Conservation (phyloP, 2,888 invertebrate genomes). For the Laspeyria flexula region DNA sequence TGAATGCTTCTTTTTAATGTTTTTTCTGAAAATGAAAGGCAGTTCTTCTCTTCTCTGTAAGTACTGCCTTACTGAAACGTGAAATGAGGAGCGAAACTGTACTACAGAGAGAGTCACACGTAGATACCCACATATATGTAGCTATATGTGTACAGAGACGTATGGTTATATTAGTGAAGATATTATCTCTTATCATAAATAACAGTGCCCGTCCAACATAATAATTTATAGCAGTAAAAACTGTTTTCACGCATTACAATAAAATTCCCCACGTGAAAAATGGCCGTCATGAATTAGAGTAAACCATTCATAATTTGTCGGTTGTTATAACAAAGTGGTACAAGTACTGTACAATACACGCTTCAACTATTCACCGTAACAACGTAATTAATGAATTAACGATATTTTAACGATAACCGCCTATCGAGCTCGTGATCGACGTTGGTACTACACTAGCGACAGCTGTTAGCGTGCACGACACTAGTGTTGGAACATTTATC, state of each 20-base stretch:
- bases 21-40: no score
- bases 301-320: conserved; percentile 3
- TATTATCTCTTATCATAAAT: background rate
- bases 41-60: no score
- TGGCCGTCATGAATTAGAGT: background rate
- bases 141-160: no score
- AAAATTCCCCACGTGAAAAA: background rate
- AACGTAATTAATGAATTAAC: conserved; percentile 6
- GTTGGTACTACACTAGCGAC: background rate
- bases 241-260: background rate
- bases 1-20: no score
- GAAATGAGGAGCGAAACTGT: no score
- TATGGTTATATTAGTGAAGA: background rate
- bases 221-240: background rate
- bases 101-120: no score
- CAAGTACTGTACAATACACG: background rate
- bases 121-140: no score
- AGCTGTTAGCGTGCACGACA: background rate
- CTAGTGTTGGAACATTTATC: background rate
- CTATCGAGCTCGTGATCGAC: background rate
- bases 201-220: background rate
- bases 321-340: no score
- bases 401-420: background rate
- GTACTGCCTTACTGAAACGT: no score
- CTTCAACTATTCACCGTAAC: background rate